Evolutionary conservation across 2,888 invertebrate species (phyloP), one percentile per base, ranked within the genome.

Genomic region (Andricus curvator): DNA sequence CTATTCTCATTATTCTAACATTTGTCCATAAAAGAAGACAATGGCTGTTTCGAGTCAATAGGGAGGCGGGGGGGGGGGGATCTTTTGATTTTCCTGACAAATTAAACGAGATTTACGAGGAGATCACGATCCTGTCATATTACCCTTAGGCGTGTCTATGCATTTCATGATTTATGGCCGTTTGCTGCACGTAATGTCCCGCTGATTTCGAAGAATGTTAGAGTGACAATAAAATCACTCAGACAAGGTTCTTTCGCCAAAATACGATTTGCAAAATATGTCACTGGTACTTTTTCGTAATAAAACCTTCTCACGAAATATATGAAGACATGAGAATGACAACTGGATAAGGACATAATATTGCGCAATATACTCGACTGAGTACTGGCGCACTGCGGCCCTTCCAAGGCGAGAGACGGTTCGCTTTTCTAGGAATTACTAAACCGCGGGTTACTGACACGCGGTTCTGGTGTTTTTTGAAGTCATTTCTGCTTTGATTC

Each of bases 101-200:
- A 87, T 87, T 87, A 86, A 87, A 85, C 79, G 82, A 84, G 87
- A 87, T 87, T 87, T 87, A 87, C 85, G 86, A 83, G 84, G 81
- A 76, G 81, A 77, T 83, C 87, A 87, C 82, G 87, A 87, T 84
- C 87, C 84, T 81, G 84, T 87, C 87, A 84, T 86, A 87, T 87
- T 87, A 87, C 85, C 85, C 84, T 83, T 84, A 83, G 80, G 83
- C 81, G 83, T 82, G 85, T 82, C 85, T 85, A 82, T 85, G 80
- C 85, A 81, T 85, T 84, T 87, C 83, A 87, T 87, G 85, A 87
- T 84, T 85, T 87, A 87, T 78, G 83, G 64, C 79, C 44, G 48
- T 79, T 80, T 62, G 77, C 77, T 83, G n/a, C 44, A 60, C 70
- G 78, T 76, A 81, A 81, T 81, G 77, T 79, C 85, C 83, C 65